These are phyloP conservation scores for Epinephelus fuscoguttatus DNA, from an alignment of 2,113 vertebrate genomes.

Conservation along the genomic window DNA sequence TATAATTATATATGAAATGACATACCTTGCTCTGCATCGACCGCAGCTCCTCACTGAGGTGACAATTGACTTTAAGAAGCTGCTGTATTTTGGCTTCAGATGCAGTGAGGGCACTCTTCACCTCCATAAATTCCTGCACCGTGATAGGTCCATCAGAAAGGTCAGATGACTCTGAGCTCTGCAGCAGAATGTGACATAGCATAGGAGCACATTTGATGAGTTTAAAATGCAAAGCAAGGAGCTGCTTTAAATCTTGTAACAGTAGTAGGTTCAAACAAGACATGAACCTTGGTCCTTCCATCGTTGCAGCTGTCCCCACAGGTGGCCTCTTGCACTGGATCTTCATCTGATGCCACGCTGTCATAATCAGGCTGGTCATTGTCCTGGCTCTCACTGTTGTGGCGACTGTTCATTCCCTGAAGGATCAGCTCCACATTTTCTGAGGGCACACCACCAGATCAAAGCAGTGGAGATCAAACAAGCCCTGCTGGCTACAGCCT, in stretches of 20 bases:
- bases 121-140: constrained; percentile 96
- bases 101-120: constrained; percentile 94
- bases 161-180: constrained; percentile 97
- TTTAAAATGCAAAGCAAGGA: background rate
- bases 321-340: constrained; percentile 88
- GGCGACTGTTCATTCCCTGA: constrained; percentile 89
- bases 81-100: constrained; percentile 99
- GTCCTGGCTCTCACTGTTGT: constrained; percentile 90
- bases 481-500: background rate
- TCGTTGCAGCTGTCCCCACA: constrained; percentile 89
- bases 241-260: background rate
- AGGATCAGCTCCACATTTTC: constrained; percentile 95
- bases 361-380: constrained; percentile 98
- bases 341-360: constrained; percentile 97
- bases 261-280: background rate
- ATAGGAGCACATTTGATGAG: background rate
- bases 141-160: constrained; percentile 96
- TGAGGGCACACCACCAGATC: constrained; percentile 67
- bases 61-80: constrained; percentile 98
- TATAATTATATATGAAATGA: background rate
- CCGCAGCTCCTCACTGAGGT: constrained; percentile 95
- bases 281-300: constrained; percentile 90
- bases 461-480: constrained; percentile 42
- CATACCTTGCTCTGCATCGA: constrained; percentile 97
- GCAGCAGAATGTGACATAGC: constrained; percentile 34